These are phyloP conservation scores for Mesorhabditis sp. DNA, from an alignment of 2,888 invertebrate species.

Conservation along the genomic window DNA sequence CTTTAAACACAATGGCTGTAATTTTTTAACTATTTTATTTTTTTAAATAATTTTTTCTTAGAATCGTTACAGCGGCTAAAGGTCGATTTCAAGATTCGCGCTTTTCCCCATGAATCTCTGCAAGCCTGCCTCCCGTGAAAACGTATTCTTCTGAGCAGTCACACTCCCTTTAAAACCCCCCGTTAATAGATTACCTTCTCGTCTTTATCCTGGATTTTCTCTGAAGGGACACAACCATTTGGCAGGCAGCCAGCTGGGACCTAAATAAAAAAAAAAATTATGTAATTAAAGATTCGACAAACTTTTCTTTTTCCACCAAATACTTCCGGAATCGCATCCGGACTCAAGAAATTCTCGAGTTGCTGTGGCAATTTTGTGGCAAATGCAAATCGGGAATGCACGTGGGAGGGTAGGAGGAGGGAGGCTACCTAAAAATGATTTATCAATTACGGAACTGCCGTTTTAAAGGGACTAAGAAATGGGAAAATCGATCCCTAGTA, in stretches of 20 bases:
- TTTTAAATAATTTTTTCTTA: too few relatives aligned
- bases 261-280: not conserved
- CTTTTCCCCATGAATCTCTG: too few relatives aligned
- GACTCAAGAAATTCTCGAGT: not conserved
- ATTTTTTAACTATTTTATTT: too few relatives aligned
- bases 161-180: too few relatives aligned
- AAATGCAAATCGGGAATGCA: not conserved
- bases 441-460: too few relatives aligned
- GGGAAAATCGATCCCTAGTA: too few relatives aligned
- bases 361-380: not conserved
- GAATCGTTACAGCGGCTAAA: too few relatives aligned
- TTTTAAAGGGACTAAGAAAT: too few relatives aligned
- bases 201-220: not conserved
- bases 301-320: not conserved
- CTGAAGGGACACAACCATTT: not conserved
- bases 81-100: too few relatives aligned
- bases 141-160: too few relatives aligned
- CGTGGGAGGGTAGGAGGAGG: not conserved
- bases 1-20: too few relatives aligned
- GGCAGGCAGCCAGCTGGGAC: not conserved
- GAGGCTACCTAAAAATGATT: not conserved
- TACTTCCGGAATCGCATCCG: not conserved
- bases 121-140: too few relatives aligned
- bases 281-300: not conserved
- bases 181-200: not conserved